Percentiles rank a stretch among this genome's conserved stretches.
Evolutionary conservation across 2,113 vertebrate species (phyloP).

Genomic region (Rhabdornis inornatus): DNA sequence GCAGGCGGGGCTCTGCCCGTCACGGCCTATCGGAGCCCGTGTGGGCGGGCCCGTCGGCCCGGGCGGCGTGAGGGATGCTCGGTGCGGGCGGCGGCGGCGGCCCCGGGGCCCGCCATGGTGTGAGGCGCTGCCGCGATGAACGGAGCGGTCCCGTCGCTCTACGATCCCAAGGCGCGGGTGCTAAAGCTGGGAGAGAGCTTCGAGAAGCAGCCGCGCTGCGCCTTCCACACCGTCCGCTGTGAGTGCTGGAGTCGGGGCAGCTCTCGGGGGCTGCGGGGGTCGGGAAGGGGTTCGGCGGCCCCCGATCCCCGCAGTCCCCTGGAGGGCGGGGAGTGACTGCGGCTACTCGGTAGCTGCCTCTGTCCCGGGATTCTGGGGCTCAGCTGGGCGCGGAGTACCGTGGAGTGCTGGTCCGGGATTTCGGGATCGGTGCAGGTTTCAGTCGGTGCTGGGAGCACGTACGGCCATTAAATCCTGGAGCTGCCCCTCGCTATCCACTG

Average conservation of each 20-base stretch:
- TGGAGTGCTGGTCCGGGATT: not conserved
- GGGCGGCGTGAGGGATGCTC: not conserved
- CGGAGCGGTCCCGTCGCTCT: slow-evolving; percentile 77
- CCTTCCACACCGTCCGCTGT: slow-evolving; percentile 95
- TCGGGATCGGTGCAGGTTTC: not conserved
- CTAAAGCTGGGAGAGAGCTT: slow-evolving; percentile 91
- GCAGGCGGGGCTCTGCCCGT: fast-evolving
- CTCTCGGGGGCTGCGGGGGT: not conserved
- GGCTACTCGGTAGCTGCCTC: not conserved
- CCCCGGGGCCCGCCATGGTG: slow-evolving; percentile 22
- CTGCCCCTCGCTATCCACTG: not conserved
- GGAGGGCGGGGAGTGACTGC: not conserved
- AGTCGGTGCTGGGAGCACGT: not conserved
- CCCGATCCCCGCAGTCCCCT: not conserved
- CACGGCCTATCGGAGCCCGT: not conserved
- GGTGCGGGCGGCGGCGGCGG: not conserved
- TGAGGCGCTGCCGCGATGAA: slow-evolving; percentile 78
- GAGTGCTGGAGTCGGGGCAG: slow-evolving; percentile 62
- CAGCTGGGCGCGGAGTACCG: not conserved
- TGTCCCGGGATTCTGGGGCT: not conserved
- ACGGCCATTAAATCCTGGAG: not conserved
- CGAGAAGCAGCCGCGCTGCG: slow-evolving; percentile 89
- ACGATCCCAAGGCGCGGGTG: slow-evolving; percentile 88
- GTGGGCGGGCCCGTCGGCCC: not conserved
- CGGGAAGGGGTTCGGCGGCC: not conserved